Evolutionary conservation across 2,797 vertebrate species (phyloP), one percentile per base, ranked within the genome.

Genomic region (Malurus leucopterus): DNA sequence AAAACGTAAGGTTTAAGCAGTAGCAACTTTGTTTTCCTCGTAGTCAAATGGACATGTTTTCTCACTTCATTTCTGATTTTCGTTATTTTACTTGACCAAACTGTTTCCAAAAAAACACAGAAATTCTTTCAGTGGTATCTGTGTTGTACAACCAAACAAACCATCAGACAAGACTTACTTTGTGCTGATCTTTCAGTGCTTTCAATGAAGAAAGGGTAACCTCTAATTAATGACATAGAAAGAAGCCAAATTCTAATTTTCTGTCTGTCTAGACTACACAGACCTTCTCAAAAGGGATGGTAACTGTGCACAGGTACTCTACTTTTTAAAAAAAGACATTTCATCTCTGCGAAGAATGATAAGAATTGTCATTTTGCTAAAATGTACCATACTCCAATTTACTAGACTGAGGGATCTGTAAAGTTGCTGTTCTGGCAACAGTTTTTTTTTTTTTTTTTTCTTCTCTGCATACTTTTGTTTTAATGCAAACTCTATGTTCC

Each of bases 291-390:
- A 76, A 82, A 23, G 10, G 32, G 8, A 29, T 2, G 64, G 10
- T 70, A 57, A 64, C 38, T 74, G 7, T 59, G 16, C 46, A 34
- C 21, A 38, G n/a, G 4, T 43, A 34, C 47, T 69, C 3, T 55
- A 12, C 22, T 36, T 65, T 71, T 46, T 40, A 14, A 30, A 41
- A 55, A 63, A 34, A 0, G 1, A 8, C 12, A 6, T 53, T 84
- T 63, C 22, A 32, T 18, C 4, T 40, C 34, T 58, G 15, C 7
- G n/a, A 57, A 55, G 10, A 62, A 53, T 55, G 59, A 34, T 43
- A 64, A 30, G 16, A 55, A 55, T 34, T 0, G 0, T 46, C 0
- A 0, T 67, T 88, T 78, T 86, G 2, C 9, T 67, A 61, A 55
- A 75, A 27, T 51, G 17, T 59, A 32, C 38, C 11, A 7, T 68